phyloP scores from a whole-genome alignment of 2,888 invertebrate genomes.

The Pristionchus exspectatus region DNA sequence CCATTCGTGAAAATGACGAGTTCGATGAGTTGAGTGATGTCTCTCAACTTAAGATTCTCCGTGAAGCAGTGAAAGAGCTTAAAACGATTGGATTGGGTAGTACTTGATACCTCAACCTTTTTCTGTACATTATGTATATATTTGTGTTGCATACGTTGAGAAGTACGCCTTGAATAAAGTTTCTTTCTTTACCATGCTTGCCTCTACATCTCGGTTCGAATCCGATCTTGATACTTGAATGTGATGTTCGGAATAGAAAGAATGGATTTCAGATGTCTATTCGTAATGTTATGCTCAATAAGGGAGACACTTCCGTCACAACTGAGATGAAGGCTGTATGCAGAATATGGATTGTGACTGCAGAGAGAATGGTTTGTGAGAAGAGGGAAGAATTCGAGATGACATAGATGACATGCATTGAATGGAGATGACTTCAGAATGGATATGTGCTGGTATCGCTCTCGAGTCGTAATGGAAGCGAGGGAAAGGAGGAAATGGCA shows the following conservation, averaged over 20 bases:
- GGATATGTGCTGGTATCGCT: background rate
- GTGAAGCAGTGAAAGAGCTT: background rate
- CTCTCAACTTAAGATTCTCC: background rate
- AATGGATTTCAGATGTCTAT: background rate
- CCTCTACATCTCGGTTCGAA: too few species aligned
- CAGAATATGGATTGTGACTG: background rate
- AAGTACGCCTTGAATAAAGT: too few species aligned
- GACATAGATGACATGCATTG: background rate
- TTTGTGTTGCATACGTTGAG: too few species aligned
- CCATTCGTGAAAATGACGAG: background rate
- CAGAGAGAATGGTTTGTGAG: background rate
- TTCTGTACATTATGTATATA: too few species aligned
- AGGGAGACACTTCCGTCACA: background rate
- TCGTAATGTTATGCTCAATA: background rate
- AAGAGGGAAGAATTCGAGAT: background rate
- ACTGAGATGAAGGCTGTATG: background rate
- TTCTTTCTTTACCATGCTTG: too few species aligned
- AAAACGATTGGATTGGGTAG: background rate
- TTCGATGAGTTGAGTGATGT: constrained; percentile 13
- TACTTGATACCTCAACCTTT: background rate
- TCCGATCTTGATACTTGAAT: background rate
- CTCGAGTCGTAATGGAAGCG: background rate
- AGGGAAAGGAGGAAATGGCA: background rate
- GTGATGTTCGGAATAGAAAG: background rate
- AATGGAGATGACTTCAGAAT: background rate